A percentile compares a stretch with the other conserved stretches of the same genome.
Evolutionary conservation across 2,113 vertebrate species (phyloP).

Genomic region (Ophiodon elongatus): DNA sequence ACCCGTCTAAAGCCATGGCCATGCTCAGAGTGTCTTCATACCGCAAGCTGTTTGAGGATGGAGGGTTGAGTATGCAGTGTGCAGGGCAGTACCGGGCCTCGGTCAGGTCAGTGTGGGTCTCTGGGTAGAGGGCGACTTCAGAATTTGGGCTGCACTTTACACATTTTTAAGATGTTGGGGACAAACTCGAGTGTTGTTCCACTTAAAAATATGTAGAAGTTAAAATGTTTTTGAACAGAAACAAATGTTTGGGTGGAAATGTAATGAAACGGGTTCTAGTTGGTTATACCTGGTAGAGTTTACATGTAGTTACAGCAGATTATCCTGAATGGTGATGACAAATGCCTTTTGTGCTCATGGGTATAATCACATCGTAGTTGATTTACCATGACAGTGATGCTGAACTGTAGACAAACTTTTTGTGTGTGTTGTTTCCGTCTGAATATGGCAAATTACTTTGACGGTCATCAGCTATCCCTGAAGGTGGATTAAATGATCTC

Average conservation of each 20-base stretch:
- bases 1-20: constrained; percentile 61
- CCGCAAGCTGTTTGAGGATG: constrained; percentile 81
- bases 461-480: background rate
- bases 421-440: background rate
- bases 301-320: background rate
- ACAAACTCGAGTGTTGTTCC: background rate
- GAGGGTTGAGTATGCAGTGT: constrained; percentile 55
- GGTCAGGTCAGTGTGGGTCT: constrained; percentile 74
- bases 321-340: background rate
- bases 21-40: constrained; percentile 85
- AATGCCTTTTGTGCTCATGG: constrained; percentile 12
- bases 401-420: too few species aligned
- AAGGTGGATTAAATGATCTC: background rate
- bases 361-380: background rate
- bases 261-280: background rate
- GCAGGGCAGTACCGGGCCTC: constrained; percentile 60
- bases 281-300: background rate
- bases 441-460: background rate
- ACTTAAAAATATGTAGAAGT: background rate
- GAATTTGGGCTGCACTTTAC: background rate
- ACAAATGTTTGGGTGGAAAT: background rate
- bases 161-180: background rate
- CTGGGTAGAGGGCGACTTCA: background rate
- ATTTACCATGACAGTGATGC: background rate
- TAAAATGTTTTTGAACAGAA: background rate